Evolutionary conservation across 92 coral and sea anemone species (phyloP).

Genomic region (Plumapathes pennacea): DNA sequence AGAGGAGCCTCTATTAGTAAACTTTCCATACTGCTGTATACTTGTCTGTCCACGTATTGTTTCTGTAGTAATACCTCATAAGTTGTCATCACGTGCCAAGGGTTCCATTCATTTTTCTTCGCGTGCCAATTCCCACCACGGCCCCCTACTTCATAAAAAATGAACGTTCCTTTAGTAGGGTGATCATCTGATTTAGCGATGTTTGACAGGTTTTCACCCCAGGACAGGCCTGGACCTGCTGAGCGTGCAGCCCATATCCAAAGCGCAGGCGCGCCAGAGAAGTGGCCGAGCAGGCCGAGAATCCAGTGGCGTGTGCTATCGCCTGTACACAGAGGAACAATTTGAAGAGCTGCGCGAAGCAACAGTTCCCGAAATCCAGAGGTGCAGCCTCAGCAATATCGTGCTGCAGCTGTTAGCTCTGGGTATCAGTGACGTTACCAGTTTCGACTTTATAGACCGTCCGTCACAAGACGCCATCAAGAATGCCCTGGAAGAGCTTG

Average conservation of each 20-base stretch:
- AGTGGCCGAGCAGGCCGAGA: conserved; percentile 97
- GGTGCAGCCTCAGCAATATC: conserved; percentile 83
- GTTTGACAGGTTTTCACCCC: conserved; percentile 95
- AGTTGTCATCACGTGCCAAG: no score
- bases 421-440: conserved; percentile 71
- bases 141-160: no score
- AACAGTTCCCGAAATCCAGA: conserved; percentile 91
- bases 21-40: no score
- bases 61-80: no score
- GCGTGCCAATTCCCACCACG: no score
- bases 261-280: conserved; percentile 98
- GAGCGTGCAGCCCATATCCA: conserved; percentile 88
- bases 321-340: conserved; percentile 94
- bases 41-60: no score
- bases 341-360: conserved; percentile 73
- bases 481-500: conserved; percentile 73
- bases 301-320: conserved; percentile 86
- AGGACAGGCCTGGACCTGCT: conserved; percentile 94
- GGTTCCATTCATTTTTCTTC: no score
- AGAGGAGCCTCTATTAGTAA: no score
- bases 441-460: conserved; percentile 86
- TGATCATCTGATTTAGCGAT: neutral
- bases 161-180: no score
- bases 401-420: conserved; percentile 86
- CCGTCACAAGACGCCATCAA: conserved; percentile 76